These are phyloP conservation scores for Taurulus bubalis DNA, from an alignment of 2,113 vertebrate species.

Conservation along the genomic window DNA sequence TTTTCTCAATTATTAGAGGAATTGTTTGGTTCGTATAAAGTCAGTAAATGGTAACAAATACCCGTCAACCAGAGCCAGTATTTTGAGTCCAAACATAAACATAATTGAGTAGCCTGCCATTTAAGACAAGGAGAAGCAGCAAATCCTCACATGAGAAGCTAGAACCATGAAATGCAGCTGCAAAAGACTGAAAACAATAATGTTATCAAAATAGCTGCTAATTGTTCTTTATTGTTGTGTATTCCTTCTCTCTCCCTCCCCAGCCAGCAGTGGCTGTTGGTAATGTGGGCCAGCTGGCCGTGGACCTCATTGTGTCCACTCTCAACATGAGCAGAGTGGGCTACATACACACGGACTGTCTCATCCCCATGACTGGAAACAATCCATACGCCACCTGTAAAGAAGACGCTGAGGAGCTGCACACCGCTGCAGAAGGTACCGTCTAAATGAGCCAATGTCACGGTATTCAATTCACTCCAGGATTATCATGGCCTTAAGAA, in stretches of 20 bases:
- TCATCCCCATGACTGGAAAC: constrained; percentile 95
- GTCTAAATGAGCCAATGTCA: background rate
- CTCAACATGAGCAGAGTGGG: constrained; percentile 89
- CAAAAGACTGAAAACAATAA: background rate
- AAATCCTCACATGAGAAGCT: background rate
- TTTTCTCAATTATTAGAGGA: background rate
- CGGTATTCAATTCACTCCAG: background rate
- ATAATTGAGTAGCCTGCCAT: background rate
- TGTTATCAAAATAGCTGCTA: background rate
- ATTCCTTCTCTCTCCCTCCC: background rate
- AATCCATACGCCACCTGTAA: constrained; percentile 89
- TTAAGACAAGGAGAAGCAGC: background rate
- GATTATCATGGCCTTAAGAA: background rate
- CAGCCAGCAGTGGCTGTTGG: constrained; percentile 97
- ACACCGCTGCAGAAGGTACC: constrained; percentile 93
- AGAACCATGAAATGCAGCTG: background rate
- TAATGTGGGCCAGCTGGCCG: constrained; percentile 94
- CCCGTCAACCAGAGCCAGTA: background rate
- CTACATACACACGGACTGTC: constrained; percentile 93
- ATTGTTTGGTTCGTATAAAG: background rate
- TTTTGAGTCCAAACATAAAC: background rate
- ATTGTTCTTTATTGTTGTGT: background rate
- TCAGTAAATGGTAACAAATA: background rate
- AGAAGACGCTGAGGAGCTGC: constrained; percentile 86
- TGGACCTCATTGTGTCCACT: constrained; percentile 93